Evolutionary conservation across 2,113 vertebrate species (phyloP).

Genomic region (Tragelaphus scriptus): DNA sequence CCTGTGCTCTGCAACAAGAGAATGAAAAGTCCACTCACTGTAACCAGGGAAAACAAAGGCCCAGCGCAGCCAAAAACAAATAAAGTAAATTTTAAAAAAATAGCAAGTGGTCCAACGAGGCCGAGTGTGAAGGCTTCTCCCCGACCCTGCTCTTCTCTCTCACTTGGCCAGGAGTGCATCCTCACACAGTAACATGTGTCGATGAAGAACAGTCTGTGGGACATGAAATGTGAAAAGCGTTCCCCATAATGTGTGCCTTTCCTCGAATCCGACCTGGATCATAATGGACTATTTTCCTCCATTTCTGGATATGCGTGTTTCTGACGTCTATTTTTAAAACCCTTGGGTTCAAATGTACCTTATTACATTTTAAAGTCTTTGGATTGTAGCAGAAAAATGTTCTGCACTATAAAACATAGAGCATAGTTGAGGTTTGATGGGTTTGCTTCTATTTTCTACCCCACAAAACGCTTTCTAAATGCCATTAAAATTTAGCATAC

Average conservation of each 20-base stretch:
- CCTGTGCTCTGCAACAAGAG: neutral
- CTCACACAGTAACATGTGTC: neutral
- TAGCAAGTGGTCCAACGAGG: neutral
- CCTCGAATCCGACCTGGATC: constrained; percentile 47
- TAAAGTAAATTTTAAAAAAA: neutral
- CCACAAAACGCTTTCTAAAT: constrained; percentile 83
- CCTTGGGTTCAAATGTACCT: constrained; percentile 73
- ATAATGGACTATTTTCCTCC: constrained; percentile 56
- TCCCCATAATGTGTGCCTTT: constrained; percentile 46
- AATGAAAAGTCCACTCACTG: neutral
- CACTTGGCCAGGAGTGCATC: neutral
- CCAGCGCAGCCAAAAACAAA: neutral
- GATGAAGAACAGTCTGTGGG: constrained; percentile 5
- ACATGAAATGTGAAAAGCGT: neutral
- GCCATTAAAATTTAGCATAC: constrained; percentile 84
- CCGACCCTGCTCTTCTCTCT: neutral
- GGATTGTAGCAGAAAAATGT: constrained; percentile 79
- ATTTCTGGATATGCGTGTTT: constrained; percentile 19
- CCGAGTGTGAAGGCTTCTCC: neutral
- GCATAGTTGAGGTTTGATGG: constrained; percentile 80
- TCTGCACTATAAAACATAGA: constrained; percentile 82
- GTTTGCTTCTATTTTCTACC: constrained; percentile 80
- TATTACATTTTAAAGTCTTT: constrained; percentile 81
- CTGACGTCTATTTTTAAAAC: constrained; percentile 72
- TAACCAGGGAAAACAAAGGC: neutral